phyloP scores from a whole-genome alignment of 2,113 vertebrate genomes.

The Catharus fuscescens region DNA sequence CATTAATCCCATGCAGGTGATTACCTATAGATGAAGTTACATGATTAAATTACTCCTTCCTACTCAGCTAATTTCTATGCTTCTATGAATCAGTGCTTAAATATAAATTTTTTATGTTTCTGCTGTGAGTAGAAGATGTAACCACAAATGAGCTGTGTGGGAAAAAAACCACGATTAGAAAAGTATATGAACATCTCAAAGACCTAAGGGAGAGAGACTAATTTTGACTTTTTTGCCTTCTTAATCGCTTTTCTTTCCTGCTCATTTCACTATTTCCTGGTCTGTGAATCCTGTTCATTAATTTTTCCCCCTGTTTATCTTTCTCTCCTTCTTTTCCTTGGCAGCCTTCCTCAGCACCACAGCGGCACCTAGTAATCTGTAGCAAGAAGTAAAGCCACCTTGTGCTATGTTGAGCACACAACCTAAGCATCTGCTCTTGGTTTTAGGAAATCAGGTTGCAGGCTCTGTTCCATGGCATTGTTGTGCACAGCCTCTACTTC shows the following conservation, averaged over 20 bases:
- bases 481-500: neutral
- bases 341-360: neutral
- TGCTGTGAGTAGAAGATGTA: neutral
- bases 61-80: neutral
- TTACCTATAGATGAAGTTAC: neutral
- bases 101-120: neutral
- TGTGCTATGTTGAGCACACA: neutral
- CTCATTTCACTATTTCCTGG: neutral
- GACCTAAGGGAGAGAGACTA: neutral
- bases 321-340: neutral
- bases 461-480: neutral
- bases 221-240: neutral
- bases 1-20: neutral
- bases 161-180: neutral
- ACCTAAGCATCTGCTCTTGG: neutral
- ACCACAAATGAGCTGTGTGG: neutral
- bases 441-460: neutral
- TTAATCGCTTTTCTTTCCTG: neutral
- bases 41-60: neutral
- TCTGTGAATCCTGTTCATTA: neutral
- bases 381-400: neutral
- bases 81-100: neutral
- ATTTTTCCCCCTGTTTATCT: neutral
- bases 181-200: neutral
- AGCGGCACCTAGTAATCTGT: neutral